Base-by-base conservation (phyloP, 2,888 invertebrate genomes). In the Callyntrura sp. region DNA sequence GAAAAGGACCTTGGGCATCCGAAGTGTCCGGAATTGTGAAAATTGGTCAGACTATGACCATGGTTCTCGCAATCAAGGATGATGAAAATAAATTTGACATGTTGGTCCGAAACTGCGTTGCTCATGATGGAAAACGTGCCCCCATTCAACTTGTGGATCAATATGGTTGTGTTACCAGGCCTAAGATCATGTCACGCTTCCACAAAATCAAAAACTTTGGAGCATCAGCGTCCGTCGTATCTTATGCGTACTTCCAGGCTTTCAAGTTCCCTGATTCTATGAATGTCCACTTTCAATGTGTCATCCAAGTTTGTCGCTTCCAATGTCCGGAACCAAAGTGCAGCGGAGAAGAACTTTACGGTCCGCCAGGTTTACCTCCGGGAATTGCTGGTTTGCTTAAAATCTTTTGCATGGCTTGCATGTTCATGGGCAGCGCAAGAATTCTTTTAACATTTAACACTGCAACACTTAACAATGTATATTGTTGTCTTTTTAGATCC, bases 211-310 rank as follows among this genome's bases (percentile, higher is more conserved):
- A 98, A 95, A 98, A 98, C 95, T 98, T 98, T 94, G 98, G 98
- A 0, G 97, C 98, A 0, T 98, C 98, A 28, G 98, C 98, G 4
- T 98, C 98, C 0, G 98, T 98, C 3, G 98, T 98, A 17, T 98
- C 98, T 83, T 98, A 98, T 94, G 98, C 98, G 14, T 98, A 98
- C 95, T 98, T 98, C 97, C 98, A 98, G 95, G 98, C 98, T 6
- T 98, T 98, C 95, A 98, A 98, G 95, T 98, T 98, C 96, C 98
- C 98, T 0, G 98, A 98, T 94, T 98, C 98, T 12, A 98, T 98
- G 98, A 98, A 98, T 94, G 98, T 98, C 2, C 98, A 98, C 96
- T 98, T 98, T 97, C 98, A 98, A 94, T 98, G 98, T 94, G 98
- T 98, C 65, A 98, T 98, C 93, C 98, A 98, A 95, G 98, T 98